Percentiles rank a stretch among this genome's conserved stretches.
phyloP scores from a whole-genome alignment of 2,888 invertebrate species.

The Lobophora halterata region DNA sequence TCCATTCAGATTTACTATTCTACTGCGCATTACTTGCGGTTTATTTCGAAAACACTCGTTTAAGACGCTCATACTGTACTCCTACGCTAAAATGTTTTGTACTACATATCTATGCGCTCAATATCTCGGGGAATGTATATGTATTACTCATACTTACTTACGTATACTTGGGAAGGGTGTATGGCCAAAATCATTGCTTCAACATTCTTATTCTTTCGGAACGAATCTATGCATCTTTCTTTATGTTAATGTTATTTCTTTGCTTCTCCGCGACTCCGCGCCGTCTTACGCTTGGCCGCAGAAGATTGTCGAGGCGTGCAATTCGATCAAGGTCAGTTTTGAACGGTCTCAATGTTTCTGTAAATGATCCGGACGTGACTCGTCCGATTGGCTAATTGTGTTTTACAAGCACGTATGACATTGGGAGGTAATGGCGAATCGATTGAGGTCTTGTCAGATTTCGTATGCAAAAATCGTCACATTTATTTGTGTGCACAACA shows the following conservation, averaged over 20 bases:
- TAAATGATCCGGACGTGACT: constrained; percentile 26
- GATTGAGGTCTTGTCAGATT: constrained; percentile 7
- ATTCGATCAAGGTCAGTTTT: constrained; percentile 91
- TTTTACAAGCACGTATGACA: constrained; percentile 37
- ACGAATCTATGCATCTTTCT: constrained; percentile 37
- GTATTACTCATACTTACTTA: too few relatives aligned
- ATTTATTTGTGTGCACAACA: too few relatives aligned
- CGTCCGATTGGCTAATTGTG: constrained; percentile 36
- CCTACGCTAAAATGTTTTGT: too few relatives aligned
- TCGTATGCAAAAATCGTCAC: constrained; percentile 4
- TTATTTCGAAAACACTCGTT: too few relatives aligned
- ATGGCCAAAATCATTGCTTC: not conserved
- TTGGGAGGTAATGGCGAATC: constrained; percentile 5
- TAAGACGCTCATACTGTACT: too few relatives aligned
- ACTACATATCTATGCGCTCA: too few relatives aligned
- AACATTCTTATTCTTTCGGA: constrained; percentile 8
- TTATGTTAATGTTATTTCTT: constrained; percentile 69
- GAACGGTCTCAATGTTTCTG: constrained; percentile 37
- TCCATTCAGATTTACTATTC: too few relatives aligned
- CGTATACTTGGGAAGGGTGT: not conserved
- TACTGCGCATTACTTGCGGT: too few relatives aligned
- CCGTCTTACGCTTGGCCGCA: constrained; percentile 78
- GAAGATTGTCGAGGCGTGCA: constrained; percentile 97
- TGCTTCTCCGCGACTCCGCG: constrained; percentile 58
- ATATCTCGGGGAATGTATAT: too few relatives aligned